These are phyloP conservation scores for Syrmaticus mikado DNA, from an alignment of 2,113 vertebrate genomes.

Conservation along the genomic window DNA sequence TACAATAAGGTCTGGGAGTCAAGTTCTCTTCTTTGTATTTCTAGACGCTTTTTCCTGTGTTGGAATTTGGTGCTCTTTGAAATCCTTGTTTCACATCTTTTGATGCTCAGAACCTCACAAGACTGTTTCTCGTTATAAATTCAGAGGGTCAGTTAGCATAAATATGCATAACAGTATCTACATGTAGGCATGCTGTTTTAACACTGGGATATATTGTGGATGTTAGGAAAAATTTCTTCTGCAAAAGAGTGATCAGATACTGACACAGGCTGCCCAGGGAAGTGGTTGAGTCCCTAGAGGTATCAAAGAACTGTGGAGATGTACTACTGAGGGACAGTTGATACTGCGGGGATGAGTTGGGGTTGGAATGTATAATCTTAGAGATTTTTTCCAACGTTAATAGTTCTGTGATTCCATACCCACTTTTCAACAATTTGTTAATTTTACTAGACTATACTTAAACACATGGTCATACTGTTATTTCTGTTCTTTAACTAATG, in stretches of 20 bases:
- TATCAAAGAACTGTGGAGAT: no score
- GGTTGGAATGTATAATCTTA: no score
- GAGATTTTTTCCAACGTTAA: not conserved
- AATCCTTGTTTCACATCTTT: not conserved
- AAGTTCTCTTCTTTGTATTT: not conserved
- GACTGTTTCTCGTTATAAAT: not conserved
- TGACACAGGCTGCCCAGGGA: no score
- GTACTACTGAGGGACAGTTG: no score
- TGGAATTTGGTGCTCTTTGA: not conserved
- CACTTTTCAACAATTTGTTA: not conserved
- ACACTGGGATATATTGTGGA: not conserved
- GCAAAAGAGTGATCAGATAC: no score
- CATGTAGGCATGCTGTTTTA: not conserved
- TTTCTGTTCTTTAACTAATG: constrained; percentile 24
- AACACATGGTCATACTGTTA: not conserved
- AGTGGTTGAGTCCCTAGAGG: no score
- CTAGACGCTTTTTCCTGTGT: not conserved
- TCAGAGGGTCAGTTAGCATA: not conserved
- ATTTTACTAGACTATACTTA: not conserved
- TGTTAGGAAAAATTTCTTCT: no score
- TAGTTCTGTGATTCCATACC: not conserved
- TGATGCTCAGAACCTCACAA: not conserved
- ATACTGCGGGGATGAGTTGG: no score
- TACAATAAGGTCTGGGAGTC: not conserved
- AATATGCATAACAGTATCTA: not conserved